Percentiles rank a stretch among this genome's conserved stretches.
Evolutionary conservation across 2,113 vertebrate species (phyloP).

Genomic region (Laticauda laticaudata): DNA sequence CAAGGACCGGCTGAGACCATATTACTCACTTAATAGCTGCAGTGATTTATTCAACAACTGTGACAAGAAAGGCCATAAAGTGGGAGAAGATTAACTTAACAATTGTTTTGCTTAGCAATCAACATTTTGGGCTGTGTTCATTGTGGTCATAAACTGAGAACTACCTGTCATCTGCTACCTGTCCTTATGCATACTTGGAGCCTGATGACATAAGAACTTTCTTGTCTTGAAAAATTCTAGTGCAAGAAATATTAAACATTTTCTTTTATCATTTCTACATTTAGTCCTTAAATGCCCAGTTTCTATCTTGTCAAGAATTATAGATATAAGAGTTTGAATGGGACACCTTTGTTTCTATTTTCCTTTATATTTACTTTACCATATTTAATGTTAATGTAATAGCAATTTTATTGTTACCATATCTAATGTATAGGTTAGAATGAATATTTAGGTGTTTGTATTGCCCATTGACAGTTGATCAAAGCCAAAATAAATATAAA

Average conservation of each 20-base stretch:
- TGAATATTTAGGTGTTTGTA: neutral
- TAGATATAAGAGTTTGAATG: neutral
- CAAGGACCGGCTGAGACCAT: no score
- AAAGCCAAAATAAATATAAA: slow-evolving; percentile 43
- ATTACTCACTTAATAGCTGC: no score
- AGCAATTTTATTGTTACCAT: neutral
- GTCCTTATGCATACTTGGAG: neutral
- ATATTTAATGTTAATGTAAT: neutral
- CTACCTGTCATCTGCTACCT: neutral
- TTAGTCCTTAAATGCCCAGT: neutral
- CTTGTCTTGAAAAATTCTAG: neutral
- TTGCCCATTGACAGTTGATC: neutral
- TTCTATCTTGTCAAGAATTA: neutral
- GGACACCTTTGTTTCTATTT: neutral
- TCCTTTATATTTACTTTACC: neutral
- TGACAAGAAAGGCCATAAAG: no score
- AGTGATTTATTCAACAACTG: no score
- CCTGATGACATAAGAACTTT: neutral
- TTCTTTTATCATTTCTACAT: neutral
- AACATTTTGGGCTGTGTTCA: no score
- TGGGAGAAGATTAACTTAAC: no score
- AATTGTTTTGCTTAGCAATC: no score
- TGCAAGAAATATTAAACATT: neutral
- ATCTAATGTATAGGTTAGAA: neutral
- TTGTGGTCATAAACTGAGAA: no score